Base-by-base conservation (phyloP, 2,797 vertebrate species). In the Eulemur rubriventer region DNA sequence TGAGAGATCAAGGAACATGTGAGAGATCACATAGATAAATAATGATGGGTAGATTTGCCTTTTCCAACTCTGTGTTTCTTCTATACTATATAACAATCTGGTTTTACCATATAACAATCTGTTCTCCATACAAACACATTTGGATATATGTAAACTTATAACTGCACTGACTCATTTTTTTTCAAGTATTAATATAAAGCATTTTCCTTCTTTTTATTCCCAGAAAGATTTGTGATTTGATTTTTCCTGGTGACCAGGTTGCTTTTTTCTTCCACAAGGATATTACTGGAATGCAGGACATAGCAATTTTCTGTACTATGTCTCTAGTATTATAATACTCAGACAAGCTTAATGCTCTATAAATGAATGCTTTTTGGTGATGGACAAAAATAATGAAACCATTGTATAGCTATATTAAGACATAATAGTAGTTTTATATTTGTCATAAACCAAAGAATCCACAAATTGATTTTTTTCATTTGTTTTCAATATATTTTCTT, bases 341-440 rank as follows among this genome's bases (percentile, higher is more conserved):
- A 87, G 46, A 90, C 4, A 43, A 81, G 48, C 89, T 93, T 96
- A 97, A 96, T 96, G 76, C 35, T 84, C 33, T 72, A 72, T 61
- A 94, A 97, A 89, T 89, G 75, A 95, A 93, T 92, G 61, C 41
- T 46, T 89, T 96, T 93, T 73, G 79, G 52, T 96, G 69, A 91
- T 52, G 12, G 52, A 55, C 20, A 94, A 26, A 97, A 92, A 89
- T 65, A 72, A 87, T 84, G 59, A 96, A 94, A 89, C 28, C 59
- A 70, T 61, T 79, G 22, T 69, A 55, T 87, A 16, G 26, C 55
- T 82, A 41, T 95, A 76, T 84, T 73, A 96, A 96, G 75, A 95
- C 7, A 65, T 80, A 50, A 93, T 41, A 57, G 26, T 79, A 14
- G 33, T 33, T 94, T 88, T 90, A 30, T 50, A 76, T 78, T 91